Conservation (phyloP, 1,140 invertebrate genomes). For the Drosophila truncata region DNA sequence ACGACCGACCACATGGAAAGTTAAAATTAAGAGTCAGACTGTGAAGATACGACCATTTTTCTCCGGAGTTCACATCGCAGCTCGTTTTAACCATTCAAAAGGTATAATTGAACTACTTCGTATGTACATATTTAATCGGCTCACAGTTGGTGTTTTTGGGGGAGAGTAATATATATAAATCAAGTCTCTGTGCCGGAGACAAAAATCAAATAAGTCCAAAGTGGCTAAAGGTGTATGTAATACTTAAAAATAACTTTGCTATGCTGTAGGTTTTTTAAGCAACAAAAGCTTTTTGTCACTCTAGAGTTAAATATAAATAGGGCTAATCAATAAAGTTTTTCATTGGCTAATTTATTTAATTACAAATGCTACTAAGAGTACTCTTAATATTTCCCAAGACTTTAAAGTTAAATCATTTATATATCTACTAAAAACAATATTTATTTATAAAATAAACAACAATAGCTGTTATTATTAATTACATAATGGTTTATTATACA, state of each 20-base stretch:
- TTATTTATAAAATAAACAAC: neutral
- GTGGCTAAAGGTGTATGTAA: conserved; percentile 1
- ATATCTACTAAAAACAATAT: neutral
- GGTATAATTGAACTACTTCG: conserved; percentile 49
- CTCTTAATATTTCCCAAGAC: neutral
- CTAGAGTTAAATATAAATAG: neutral
- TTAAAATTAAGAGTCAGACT: conserved; percentile 45
- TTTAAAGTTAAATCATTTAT: too few species aligned
- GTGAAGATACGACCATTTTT: conserved; percentile 49
- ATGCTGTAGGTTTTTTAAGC: neutral
- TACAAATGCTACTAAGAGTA: too few species aligned
- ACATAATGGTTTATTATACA: neutral
- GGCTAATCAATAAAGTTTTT: neutral
- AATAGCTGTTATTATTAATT: neutral
- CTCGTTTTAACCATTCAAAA: conserved; percentile 48
- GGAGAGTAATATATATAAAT: conserved; percentile 34
- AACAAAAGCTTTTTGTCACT: too few species aligned
- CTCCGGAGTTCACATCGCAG: conserved; percentile 34
- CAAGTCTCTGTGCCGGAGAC: neutral
- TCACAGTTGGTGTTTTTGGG: conserved; percentile 8
- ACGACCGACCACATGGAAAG: conserved; percentile 41
- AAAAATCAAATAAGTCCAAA: conserved; percentile 7
- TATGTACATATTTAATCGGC: conserved; percentile 47
- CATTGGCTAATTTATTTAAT: neutral
- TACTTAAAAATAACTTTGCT: conserved; percentile 12